Evolutionary conservation across 2,888 invertebrate genomes (phyloP), one percentile per base, ranked within the genome.

Genomic region (Norana najaformis): DNA sequence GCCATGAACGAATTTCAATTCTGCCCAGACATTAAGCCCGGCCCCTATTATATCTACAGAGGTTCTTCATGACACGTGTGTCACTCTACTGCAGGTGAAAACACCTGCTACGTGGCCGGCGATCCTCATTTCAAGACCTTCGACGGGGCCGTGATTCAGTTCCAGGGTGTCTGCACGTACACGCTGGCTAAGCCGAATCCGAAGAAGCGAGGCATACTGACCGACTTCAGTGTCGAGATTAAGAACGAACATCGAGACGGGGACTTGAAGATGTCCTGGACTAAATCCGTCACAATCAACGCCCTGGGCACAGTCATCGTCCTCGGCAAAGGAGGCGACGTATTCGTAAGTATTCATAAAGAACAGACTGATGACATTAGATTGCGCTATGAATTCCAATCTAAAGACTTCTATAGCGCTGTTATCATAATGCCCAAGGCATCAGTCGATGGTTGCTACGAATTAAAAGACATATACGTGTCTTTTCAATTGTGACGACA

Each of bases 231-330:
- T 18, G 85, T 85, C 85, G 85, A 23, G 20, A 23, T 85, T 18
- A 37, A 37, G 36, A 85, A 35, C 85, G 85, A 85, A 37, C 35
- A 85, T 37, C 85, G 85, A 35, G 85, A 85, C 34, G 85, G 85
- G 20, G 85, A 85, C 8, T 6, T 85, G 85, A 85, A 35, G 16
- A 6, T 37, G 85, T 36, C 85, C 6, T 85, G 85, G 85, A n/a
- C 11, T 23, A 36, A 35, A 5, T 85, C 85, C 35, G 85, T 85
- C 36, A 35, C 1, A 35, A 18, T 85, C 36, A 35, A 0, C 0
- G 14, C 34, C 85, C 35, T 11, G 35, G 85, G 16, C 3, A 3
- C 0, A 8, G 36, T 36, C 11, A 37, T 85, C 85, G 13, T 36
- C 6, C 37, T 85, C 36, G 85, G 18, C 35, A 85, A 20, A 85